Base-by-base conservation (phyloP, 2,113 vertebrate species). In the Mormyrus lacerda region DNA sequence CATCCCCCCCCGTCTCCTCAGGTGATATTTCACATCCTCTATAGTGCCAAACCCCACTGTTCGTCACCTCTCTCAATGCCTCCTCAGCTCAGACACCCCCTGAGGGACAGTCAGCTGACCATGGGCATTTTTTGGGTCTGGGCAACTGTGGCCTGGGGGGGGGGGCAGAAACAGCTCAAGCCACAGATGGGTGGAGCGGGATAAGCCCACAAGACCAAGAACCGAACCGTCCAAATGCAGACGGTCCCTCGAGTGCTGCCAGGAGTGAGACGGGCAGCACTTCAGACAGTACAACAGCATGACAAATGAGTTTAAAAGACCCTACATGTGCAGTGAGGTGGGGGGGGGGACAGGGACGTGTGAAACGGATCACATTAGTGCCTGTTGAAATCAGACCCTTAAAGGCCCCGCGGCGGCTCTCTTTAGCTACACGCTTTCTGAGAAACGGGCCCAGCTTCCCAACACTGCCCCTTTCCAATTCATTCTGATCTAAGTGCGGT, bases 391-490 rank as follows among this genome's bases (percentile, higher is more conserved):
- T 88, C 88, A 58, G 79, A 48, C 79, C 61, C 88, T 61, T 39
- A 35, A 84, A 19, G 35, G 39, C 51, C 51, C 15, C 17, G 0
- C 53, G 10, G 42, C 39, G 7, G 53, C 51, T 51, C 39, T 45
- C 44, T 84, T 89, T 85, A 89, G 88, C 79, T 13, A 44, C 50
- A 19, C 21, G 24, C 51, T 89, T 89, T 89, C 88, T 27, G 11
- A 85, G 88, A 89, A 89, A n/a, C 2, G 17, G 35, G n/a, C 76
- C 5, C 6, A 1, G 35, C 51, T 89, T 91, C 89, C 90, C 0
- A 8, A 89, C 47, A 51, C 42, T 24, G 53, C 91, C 91, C 88
- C 58, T 90, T 82, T 90, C 87, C 92, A 94, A 91, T 79, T 90
- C 90, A 50, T 91, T 76, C 89, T 35, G 89, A 91, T 89, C 87